Percentiles rank a stretch among this genome's conserved stretches.
Evolutionary conservation across 2,113 vertebrate species (phyloP).

Genomic region (Saimiri boliviensis): DNA sequence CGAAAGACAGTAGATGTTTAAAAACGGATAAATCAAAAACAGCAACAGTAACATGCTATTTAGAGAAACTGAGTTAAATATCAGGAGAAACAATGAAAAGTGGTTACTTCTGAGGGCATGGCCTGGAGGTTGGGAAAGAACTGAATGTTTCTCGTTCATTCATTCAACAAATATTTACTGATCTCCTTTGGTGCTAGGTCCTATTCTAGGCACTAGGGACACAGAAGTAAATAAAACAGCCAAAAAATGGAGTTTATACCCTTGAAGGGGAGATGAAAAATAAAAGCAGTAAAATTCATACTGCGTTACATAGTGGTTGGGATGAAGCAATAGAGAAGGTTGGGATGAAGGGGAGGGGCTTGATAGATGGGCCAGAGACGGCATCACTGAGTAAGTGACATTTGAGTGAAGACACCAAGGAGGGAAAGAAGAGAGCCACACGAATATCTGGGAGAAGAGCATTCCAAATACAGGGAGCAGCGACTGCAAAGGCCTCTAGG

Average conservation of each 20-base stretch:
- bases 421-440: not conserved
- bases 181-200: not conserved
- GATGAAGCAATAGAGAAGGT: not conserved
- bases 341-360: not conserved
- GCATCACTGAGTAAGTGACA: not conserved
- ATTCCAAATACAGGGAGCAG: not conserved
- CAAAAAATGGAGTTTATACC: not conserved
- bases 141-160: not conserved
- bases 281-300: not conserved
- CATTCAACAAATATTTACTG: not conserved
- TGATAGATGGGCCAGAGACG: not conserved
- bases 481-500: not conserved
- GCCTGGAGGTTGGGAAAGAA: not conserved
- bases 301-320: not conserved
- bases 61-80: not conserved
- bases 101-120: too few species aligned
- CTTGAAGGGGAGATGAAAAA: not conserved
- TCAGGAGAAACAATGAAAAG: not conserved
- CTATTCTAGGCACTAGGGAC: not conserved
- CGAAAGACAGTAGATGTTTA: not conserved
- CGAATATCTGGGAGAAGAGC: not conserved
- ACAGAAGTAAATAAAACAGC: not conserved
- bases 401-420: not conserved
- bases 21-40: not conserved
- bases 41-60: not conserved